Evolutionary conservation across 2,888 invertebrate species (phyloP).

Genomic region (Odiellus spinosus): DNA sequence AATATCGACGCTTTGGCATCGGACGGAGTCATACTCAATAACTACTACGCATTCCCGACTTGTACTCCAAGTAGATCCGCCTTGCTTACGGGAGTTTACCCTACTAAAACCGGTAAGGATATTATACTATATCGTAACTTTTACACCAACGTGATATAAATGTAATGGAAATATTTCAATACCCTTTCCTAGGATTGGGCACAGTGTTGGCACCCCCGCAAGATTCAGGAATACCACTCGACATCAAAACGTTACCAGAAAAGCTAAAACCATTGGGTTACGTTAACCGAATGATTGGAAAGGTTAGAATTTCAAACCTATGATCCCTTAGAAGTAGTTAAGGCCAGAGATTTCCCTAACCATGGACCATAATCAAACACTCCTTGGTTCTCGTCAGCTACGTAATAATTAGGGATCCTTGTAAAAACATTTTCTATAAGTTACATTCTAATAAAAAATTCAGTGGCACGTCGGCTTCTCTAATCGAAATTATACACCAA

Average conservation of each 20-base stretch:
- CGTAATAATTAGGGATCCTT: too few relatives aligned
- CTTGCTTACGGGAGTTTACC: conserved; percentile 77
- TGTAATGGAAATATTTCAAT: too few relatives aligned
- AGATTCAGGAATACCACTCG: conserved; percentile 61
- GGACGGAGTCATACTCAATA: conserved; percentile 62
- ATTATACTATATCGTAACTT: conserved; percentile 56
- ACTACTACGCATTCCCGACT: conserved; percentile 71
- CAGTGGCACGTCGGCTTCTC: conserved; percentile 63
- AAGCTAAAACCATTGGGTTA: conserved; percentile 66
- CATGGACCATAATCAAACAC: too few relatives aligned
- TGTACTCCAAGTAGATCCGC: conserved; percentile 80
- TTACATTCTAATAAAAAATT: conserved; percentile 2
- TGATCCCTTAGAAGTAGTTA: too few relatives aligned
- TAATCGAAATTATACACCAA: conserved; percentile 54
- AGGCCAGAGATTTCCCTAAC: too few relatives aligned
- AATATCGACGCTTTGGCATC: conserved; percentile 78
- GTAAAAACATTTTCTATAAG: too few relatives aligned
- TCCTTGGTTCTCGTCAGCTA: too few relatives aligned
- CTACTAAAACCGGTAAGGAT: conserved; percentile 60
- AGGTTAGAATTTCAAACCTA: conserved; percentile 26
- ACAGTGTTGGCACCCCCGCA: too few relatives aligned
- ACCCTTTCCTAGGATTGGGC: too few relatives aligned
- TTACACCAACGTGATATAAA: conserved; percentile 57
- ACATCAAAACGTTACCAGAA: conserved; percentile 63
- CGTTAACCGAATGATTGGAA: conserved; percentile 59